phyloP scores from a whole-genome alignment of 2,113 vertebrate genomes.

The Gallinago media region DNA sequence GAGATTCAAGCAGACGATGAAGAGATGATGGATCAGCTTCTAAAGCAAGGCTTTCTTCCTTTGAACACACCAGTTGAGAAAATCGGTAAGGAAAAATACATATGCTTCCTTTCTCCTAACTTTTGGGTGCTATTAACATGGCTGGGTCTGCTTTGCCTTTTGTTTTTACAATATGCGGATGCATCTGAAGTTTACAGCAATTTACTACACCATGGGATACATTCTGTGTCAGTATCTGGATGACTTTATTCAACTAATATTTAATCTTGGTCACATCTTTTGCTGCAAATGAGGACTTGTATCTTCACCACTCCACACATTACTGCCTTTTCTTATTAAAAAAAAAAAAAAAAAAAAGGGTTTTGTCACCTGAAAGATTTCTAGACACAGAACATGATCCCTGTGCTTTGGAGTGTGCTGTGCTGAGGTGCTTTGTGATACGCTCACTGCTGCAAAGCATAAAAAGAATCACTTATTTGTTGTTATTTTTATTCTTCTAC shows the following conservation, averaged over 20 bases:
- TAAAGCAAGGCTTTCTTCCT: constrained; percentile 95
- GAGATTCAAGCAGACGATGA: constrained; percentile 96
- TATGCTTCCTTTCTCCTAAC: neutral
- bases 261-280: neutral
- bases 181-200: neutral
- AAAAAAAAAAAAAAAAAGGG: fast-evolving
- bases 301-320: neutral
- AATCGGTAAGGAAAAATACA: constrained; percentile 75
- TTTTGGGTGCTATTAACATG: neutral
- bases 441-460: neutral
- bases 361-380: neutral
- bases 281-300: neutral
- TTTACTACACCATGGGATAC: neutral
- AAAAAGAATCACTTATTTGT: neutral
- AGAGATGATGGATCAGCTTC: constrained; percentile 94
- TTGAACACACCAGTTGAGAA: constrained; percentile 95
- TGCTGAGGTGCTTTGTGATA: neutral
- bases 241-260: neutral
- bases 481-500: neutral
- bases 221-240: neutral
- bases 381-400: neutral
- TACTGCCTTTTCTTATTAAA: neutral
- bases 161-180: neutral
- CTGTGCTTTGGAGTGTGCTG: neutral
- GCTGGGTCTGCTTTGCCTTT: neutral